A percentile compares a stretch with the other conserved stretches of the same genome.
phyloP scores from a whole-genome alignment of 2,797 vertebrate genomes.

The Thunnus albacares region DNA sequence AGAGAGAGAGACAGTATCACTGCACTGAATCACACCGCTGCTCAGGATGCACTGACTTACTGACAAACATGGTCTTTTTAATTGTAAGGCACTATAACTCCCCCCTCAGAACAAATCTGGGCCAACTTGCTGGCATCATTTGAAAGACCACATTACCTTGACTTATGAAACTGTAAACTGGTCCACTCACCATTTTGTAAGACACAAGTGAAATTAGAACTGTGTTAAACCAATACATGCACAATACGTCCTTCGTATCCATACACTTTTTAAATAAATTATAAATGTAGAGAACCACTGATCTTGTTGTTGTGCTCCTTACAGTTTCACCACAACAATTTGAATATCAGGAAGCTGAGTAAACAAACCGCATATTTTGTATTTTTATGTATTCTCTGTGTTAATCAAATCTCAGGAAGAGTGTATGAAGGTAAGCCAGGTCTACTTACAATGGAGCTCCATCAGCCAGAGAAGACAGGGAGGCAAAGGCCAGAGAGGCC shows the following conservation, averaged over 20 bases:
- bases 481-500: constrained; percentile 70
- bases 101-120: too few relatives aligned
- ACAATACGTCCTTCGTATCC: not conserved
- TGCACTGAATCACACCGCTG: too few relatives aligned
- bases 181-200: not conserved
- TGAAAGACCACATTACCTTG: not conserved
- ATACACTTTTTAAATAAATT: not conserved
- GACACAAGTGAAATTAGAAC: not conserved
- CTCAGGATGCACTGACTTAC: too few relatives aligned
- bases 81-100: too few relatives aligned
- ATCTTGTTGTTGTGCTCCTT: not conserved
- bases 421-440: not conserved
- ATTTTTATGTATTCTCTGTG: too few relatives aligned
- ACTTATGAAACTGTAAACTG: constrained; percentile 15
- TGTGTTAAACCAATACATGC: not conserved
- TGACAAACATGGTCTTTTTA: too few relatives aligned
- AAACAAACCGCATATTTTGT: not conserved
- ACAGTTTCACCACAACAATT: not conserved
- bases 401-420: not conserved
- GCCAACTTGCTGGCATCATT: too few relatives aligned
- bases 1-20: not conserved
- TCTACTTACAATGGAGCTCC: constrained; percentile 72
- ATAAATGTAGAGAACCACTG: not conserved
- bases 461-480: constrained; percentile 39
- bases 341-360: not conserved